Conservation (phyloP, 1,140 invertebrate species). For the Drosophila parvula region DNA sequence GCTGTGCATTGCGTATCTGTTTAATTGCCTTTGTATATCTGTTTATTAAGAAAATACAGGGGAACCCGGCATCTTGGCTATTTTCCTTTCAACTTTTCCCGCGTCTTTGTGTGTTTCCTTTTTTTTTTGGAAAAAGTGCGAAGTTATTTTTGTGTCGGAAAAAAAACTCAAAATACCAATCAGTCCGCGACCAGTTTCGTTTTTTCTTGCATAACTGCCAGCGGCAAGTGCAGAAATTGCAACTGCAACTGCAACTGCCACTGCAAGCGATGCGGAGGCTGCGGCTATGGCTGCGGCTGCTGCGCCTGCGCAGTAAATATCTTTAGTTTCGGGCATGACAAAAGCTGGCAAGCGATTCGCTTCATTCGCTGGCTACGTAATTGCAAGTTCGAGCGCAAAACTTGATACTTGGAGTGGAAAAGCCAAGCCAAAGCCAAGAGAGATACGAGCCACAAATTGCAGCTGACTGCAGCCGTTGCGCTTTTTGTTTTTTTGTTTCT, state of each 20-base stretch:
- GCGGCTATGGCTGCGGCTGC: conserved; percentile 25
- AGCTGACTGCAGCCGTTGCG: conserved; percentile 65
- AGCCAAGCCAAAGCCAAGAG: conserved; percentile 18
- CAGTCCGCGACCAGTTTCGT: conserved; percentile 63
- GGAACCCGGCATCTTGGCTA: conserved; percentile 54
- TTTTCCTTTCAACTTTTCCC: conserved; percentile 75
- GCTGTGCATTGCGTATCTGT: conserved; percentile 42
- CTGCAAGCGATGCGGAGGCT: conserved; percentile 40
- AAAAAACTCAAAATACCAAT: conserved; percentile 43
- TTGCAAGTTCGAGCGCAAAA: conserved; percentile 74
- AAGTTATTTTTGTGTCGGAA: conserved; percentile 50
- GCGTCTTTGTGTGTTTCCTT: conserved; percentile 13
- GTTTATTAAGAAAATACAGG: conserved; percentile 59
- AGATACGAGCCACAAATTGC: conserved; percentile 61
- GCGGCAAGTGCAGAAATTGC: conserved; percentile 37
- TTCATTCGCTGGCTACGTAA: conserved; percentile 70
- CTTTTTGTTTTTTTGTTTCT: conserved; percentile 8
- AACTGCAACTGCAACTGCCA: conserved; percentile 48
- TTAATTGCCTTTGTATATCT: conserved; percentile 59
- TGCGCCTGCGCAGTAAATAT: conserved; percentile 65
- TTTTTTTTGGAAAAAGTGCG: conserved; percentile 30
- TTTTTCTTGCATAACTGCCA: conserved; percentile 70
- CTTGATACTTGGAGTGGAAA: conserved; percentile 52
- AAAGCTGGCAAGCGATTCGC: conserved; percentile 69
- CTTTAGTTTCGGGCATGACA: conserved; percentile 69